Evolutionary conservation across 2,113 vertebrate genomes (phyloP), one percentile per base, ranked within the genome.

Genomic region (Isichthys henryi): DNA sequence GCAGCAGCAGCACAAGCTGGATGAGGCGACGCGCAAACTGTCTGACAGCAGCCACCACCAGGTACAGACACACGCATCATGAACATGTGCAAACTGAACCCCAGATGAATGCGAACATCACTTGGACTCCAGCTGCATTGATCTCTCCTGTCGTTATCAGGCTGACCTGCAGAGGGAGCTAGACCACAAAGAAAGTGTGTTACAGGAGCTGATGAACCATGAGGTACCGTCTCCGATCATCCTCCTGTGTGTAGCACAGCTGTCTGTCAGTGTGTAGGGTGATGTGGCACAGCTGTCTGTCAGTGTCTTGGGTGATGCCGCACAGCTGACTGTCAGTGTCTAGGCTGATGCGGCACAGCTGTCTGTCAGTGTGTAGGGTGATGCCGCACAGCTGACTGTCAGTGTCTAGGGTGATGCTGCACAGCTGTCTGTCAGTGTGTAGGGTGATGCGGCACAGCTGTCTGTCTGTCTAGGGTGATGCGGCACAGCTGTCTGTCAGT

Each of bases 1-100:
- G 91, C 98, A 99, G 92, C 96, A 97, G 74, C 98, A 98, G 94
- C 94, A 88, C 92, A 98, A 96, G 90, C 92, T 99, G 90, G 98
- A 99, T 21, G 98, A 99, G 62, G 92, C 95, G 45, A 92, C 96
- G 39, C 92, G 93, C 82, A 97, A 97, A 89, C 95, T 97, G 50
- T 95, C 96, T 0, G 96, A 97, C 90, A 96, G 95, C 92, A 97
- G 92, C 91, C 96, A 95, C 91, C 96, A 97, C 62, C 97, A 98
- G 97, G 98, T 99, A 93, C 17, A 35, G 50, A 35, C 11, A 5
- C 70, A n/a, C 87, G n/a, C 62, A 31, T 31, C 10, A 27, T 3
- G n/a, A 70, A 13, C 10, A 3, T 10, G 58, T 11, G 3, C 31
- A n/a, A 27, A 31, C 74, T 31, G 49, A 27, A 77, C 48, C 50